Evolutionary conservation across 2,113 vertebrate genomes (phyloP).

Genomic region (Tragelaphus imberbis): DNA sequence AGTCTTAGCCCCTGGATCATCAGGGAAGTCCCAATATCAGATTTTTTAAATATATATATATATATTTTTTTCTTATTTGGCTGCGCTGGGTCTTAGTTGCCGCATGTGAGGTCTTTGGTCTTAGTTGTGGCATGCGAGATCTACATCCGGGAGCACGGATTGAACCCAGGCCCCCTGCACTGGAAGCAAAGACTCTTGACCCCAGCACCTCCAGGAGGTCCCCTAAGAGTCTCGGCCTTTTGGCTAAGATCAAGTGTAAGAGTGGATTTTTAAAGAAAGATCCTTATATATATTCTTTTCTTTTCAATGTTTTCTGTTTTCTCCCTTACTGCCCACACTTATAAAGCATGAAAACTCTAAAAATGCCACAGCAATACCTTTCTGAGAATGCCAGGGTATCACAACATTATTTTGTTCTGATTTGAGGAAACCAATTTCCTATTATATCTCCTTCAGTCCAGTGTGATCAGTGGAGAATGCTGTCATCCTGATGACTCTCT

Average conservation of each 20-base stretch:
- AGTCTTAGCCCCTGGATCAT: too few relatives aligned
- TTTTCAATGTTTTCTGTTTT: neutral
- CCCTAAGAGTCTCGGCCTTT: too few relatives aligned
- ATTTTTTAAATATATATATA: too few relatives aligned
- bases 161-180: too few relatives aligned
- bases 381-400: neutral
- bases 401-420: neutral
- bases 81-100: too few relatives aligned
- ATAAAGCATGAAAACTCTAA: neutral
- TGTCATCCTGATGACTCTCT: neutral
- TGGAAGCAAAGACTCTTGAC: too few relatives aligned
- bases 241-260: too few relatives aligned
- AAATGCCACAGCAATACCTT: neutral
- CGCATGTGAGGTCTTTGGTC: too few relatives aligned
- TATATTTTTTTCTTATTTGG: too few relatives aligned
- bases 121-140: too few relatives aligned
- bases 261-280: neutral
- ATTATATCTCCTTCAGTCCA: neutral
- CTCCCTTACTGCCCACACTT: neutral
- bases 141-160: too few relatives aligned
- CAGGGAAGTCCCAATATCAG: too few relatives aligned
- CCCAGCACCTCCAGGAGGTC: fast-evolving
- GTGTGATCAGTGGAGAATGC: neutral
- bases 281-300: neutral
- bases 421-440: neutral